Evolutionary conservation across 2,888 invertebrate species (phyloP).

Genomic region (Rhabditophanes sp.): DNA sequence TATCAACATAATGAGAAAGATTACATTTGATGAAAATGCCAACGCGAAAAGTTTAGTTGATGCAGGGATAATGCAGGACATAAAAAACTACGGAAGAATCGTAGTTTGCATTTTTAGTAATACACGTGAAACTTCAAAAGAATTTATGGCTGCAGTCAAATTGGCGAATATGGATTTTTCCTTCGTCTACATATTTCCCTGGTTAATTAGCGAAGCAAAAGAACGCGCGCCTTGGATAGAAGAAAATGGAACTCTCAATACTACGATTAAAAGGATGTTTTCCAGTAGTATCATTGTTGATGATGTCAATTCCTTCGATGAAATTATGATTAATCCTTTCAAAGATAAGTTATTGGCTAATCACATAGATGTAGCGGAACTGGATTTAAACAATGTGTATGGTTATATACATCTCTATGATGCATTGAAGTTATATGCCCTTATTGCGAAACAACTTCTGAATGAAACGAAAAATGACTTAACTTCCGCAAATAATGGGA

Average conservation of each 20-base stretch:
- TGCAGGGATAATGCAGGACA: conserved; percentile 24
- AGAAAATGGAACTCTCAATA: conserved; percentile 33
- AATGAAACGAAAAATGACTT: conserved; percentile 15
- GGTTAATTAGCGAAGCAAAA: conserved; percentile 38
- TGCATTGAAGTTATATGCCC: conserved; percentile 20
- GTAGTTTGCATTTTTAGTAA: conserved; percentile 36
- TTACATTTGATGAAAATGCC: conserved; percentile 33
- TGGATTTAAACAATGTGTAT: conserved; percentile 16
- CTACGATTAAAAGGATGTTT: conserved; percentile 37
- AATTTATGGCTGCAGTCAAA: conserved; percentile 36
- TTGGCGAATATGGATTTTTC: conserved; percentile 27
- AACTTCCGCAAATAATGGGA: conserved; percentile 25
- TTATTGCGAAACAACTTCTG: conserved; percentile 24
- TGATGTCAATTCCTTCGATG: conserved; percentile 42
- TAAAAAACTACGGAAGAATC: conserved; percentile 31
- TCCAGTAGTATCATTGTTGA: conserved; percentile 40
- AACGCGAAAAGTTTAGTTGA: conserved; percentile 11
- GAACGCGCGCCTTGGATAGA: conserved; percentile 40
- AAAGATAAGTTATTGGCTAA: conserved; percentile 29
- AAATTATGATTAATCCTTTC: conserved; percentile 36
- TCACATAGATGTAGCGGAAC: conserved; percentile 15
- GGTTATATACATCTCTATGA: conserved; percentile 22
- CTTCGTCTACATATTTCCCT: conserved; percentile 38
- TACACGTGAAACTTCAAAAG: conserved; percentile 35
- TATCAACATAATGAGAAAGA: conserved; percentile 23